Evolutionary conservation across 2,113 vertebrate species (phyloP).

Genomic region (Meleagris gallopavo): DNA sequence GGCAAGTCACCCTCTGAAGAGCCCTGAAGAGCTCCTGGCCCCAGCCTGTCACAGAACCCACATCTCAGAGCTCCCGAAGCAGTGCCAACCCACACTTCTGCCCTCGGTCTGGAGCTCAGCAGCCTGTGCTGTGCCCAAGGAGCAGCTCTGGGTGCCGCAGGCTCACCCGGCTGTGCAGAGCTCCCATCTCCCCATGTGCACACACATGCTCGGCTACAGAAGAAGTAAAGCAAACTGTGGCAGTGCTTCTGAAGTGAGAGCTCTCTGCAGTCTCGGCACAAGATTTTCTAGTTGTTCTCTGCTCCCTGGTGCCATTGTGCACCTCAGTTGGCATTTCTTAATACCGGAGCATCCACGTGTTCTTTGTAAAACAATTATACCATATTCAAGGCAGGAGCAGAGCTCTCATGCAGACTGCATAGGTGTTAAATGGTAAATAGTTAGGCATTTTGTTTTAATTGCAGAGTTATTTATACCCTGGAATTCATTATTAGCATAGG

Average conservation of each 20-base stretch:
- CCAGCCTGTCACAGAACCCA: neutral
- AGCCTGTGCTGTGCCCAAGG: neutral
- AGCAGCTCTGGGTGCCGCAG: neutral
- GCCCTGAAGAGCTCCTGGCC: neutral
- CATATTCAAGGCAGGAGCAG: conserved; percentile 40
- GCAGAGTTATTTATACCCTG: conserved; percentile 54
- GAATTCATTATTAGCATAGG: conserved; percentile 57
- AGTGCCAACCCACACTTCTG: rapidly evolving
- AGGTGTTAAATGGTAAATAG: conserved; percentile 55
- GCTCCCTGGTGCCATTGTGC: conserved; percentile 5
- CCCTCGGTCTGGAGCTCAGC: neutral
- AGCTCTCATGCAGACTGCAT: neutral
- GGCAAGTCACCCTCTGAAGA: neutral
- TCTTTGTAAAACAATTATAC: conserved; percentile 46
- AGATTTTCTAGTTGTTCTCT: neutral
- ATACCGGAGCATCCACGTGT: neutral
- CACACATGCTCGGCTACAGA: neutral
- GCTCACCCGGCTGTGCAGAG: neutral
- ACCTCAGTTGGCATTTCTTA: conserved; percentile 27
- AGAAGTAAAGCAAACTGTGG: neutral
- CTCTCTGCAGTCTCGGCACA: neutral
- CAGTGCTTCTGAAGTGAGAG: neutral
- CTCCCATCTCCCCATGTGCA: neutral
- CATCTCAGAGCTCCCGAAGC: neutral
- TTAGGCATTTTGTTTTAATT: conserved; percentile 57